These are phyloP conservation scores for Catagonus wagneri DNA, from an alignment of 2,113 vertebrate species.

Conservation along the genomic window DNA sequence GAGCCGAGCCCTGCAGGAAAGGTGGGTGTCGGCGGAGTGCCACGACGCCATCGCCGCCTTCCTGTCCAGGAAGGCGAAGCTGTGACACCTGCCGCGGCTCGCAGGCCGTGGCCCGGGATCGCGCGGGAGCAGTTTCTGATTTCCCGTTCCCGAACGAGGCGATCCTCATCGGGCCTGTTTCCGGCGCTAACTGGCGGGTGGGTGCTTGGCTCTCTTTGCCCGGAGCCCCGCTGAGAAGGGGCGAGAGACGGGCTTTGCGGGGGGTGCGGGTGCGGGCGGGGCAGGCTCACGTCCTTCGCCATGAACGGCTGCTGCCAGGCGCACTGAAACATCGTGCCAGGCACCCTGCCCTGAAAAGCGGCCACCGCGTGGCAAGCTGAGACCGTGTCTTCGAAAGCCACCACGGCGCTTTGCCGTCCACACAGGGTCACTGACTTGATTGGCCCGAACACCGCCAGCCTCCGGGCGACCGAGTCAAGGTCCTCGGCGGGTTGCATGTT, in stretches of 20 bases:
- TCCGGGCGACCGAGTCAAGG: background rate
- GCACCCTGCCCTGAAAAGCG: background rate
- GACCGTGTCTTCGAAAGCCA: constrained; percentile 62
- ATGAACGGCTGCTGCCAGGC: constrained; percentile 79
- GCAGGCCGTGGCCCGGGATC: background rate
- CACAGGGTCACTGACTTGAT: constrained; percentile 60
- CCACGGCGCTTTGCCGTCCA: constrained; percentile 63
- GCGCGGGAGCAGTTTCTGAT: background rate
- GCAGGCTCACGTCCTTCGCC: constrained; percentile 25
- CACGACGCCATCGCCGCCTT: constrained; percentile 91
- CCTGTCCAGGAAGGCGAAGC: constrained; percentile 91
- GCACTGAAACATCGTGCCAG: constrained; percentile 56
- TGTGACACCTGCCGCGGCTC: constrained; percentile 74
- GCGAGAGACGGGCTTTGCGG: background rate
- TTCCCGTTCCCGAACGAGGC: background rate
- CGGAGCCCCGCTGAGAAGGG: background rate
- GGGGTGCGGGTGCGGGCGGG: background rate
- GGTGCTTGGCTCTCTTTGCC: too few relatives aligned
- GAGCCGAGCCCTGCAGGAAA: constrained; percentile 87
- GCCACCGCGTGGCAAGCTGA: constrained; percentile 74
- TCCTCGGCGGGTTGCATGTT: background rate
- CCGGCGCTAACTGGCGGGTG: background rate
- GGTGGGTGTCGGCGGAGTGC: constrained; percentile 93
- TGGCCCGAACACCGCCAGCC: constrained; percentile 64
- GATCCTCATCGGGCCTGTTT: background rate